These are phyloP conservation scores for Gryon sp. DNA, from an alignment of 1,140 invertebrate genomes.

Conservation along the genomic window DNA sequence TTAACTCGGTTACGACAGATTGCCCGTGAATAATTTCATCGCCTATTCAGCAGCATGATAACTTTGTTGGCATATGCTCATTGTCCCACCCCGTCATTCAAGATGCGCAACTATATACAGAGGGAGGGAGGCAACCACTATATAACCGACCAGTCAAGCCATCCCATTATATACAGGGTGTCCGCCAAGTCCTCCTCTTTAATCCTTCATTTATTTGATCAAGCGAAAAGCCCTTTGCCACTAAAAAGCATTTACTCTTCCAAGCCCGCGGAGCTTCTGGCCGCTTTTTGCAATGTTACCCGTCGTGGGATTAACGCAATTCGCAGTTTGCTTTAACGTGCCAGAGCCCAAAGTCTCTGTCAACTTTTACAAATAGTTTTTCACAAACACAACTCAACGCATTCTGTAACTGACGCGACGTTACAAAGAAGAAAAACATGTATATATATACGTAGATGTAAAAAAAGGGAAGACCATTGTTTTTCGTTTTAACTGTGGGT, in stretches of 20 bases:
- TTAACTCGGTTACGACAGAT: slow-evolving; percentile 77
- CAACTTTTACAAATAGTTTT: slow-evolving; percentile 11
- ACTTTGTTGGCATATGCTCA: slow-evolving; percentile 75
- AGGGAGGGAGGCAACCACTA: slow-evolving; percentile 17
- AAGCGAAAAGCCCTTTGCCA: slow-evolving; percentile 51
- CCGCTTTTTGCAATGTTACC: slow-evolving; percentile 59
- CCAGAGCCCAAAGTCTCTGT: not conserved
- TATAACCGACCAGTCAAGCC: not conserved
- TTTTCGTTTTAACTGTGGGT: no score
- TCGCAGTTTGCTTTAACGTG: slow-evolving; percentile 51
- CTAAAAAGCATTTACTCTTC: slow-evolving; percentile 66
- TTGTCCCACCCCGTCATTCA: slow-evolving; percentile 65
- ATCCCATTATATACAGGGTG: slow-evolving; percentile 45
- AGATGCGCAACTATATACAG: slow-evolving; percentile 29
- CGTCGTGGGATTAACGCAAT: slow-evolving; percentile 59
- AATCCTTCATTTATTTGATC: slow-evolving; percentile 71
- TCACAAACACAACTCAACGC: slow-evolving; percentile 8
- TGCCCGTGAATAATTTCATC: slow-evolving; percentile 77
- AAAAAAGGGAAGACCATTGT: no score
- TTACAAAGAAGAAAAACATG: no score
- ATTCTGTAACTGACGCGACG: not conserved
- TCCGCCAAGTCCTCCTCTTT: slow-evolving; percentile 44
- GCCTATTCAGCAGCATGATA: slow-evolving; percentile 71
- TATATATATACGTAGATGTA: no score
- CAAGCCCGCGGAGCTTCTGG: slow-evolving; percentile 51